Base-by-base conservation (phyloP, 23 tunicate genomes). In the Diplosoma virens region DNA sequence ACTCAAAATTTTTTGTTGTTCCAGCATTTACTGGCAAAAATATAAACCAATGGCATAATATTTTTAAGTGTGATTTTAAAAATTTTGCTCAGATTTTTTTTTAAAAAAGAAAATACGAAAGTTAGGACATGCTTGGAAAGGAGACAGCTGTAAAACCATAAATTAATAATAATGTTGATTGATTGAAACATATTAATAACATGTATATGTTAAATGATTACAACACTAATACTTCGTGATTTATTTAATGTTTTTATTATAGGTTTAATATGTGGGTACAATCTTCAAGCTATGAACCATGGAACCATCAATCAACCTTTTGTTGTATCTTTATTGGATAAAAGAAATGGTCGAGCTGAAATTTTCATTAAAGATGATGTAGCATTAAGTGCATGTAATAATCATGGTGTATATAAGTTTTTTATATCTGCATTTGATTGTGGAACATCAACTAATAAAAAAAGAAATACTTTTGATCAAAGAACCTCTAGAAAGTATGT, bases 231-330 rank as follows among this genome's bases (percentile, higher is more conserved):
- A 58, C 7, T 6, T 5, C 29, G 34, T 30, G 16, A 6, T 25
- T 25, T 20, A 25, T 6, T 64, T 6, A 64, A 30, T 1, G 26
- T 22, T 60, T 23, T 25, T 36, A n/a, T 45, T 52, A 24, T 53
- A 84, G 90, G 90, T 68, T 59, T 69, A 56, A 84, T 84, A 29
- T 84, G 90, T 78, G 83, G 55, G 0, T 84, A 67, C 54, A 66
- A 68, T 0, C 36, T 84, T 3, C 25, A n/a, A 20, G 2, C 67
- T 2, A 24, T 50, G 16, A 34, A 33, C 25, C 37, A 77, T 18
- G 47, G 61, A 0, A 30, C 18, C 17, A 11, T 1, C 1, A 25
- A 24, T 25, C 66, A 58, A 18, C 83, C 79, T 25, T 84, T 84
- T 77, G 32, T 29, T 21, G 83, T 74, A 0, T 21, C 46, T 26